Conservation (phyloP, 37 sponge, comb jelly and placozoan genomes). For the Geodia barretti region DNA sequence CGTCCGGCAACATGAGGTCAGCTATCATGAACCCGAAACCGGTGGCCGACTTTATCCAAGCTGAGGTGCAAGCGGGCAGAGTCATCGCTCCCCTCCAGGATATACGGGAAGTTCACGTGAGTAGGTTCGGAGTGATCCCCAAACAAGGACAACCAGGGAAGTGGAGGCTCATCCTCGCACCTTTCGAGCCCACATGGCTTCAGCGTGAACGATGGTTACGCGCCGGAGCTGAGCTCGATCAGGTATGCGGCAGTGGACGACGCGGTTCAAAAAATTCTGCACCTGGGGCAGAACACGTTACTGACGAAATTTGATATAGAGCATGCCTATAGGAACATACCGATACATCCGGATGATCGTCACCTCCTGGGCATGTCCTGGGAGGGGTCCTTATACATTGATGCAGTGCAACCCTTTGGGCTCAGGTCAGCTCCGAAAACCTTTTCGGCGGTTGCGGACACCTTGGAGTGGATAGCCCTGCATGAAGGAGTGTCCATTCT, state of each 20-base stretch:
- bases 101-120: slow-evolving; percentile 14
- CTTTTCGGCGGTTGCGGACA: slow-evolving; percentile 11
- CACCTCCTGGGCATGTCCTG: slow-evolving; percentile 22
- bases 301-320: slow-evolving; percentile 19
- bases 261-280: neutral
- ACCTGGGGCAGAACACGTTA: slow-evolving; percentile 3
- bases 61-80: slow-evolving; percentile 2
- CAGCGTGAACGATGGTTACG: slow-evolving; percentile 34
- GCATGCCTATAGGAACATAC: slow-evolving; percentile 15
- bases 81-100: neutral
- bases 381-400: slow-evolving; percentile 4
- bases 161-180: slow-evolving; percentile 39
- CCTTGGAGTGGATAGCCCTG: neutral
- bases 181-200: slow-evolving; percentile 9
- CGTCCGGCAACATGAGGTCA: slow-evolving; percentile 3
- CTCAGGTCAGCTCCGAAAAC: slow-evolving; percentile 24
- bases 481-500: neutral
- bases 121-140: slow-evolving; percentile 23
- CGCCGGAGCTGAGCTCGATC: slow-evolving; percentile 2
- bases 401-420: slow-evolving; percentile 11
- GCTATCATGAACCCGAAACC: neutral
- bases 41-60: neutral
- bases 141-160: slow-evolving; percentile 7
- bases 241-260: slow-evolving; percentile 2
- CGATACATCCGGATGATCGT: slow-evolving; percentile 18